Evolutionary conservation across 2,113 vertebrate species (phyloP), one percentile per base, ranked within the genome.

Genomic region (Rhagologus leucostigma): DNA sequence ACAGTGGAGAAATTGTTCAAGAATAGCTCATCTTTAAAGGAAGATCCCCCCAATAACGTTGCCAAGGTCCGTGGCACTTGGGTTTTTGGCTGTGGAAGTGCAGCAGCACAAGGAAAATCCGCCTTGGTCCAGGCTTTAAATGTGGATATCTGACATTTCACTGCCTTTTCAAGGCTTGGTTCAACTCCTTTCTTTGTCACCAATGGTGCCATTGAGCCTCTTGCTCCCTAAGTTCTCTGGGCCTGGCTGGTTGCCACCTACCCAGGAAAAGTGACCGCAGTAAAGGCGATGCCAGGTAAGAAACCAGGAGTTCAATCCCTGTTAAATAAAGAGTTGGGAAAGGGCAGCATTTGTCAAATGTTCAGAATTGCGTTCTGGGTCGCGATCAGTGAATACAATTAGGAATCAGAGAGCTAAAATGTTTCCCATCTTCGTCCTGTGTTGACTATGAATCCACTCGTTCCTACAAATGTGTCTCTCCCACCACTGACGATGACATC

Each of bases 1-100:
- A 98, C 97, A 98, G 95, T 96, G 95, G 97, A 13, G 91, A 97
- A 95, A 98, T 96, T 98, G 97, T 98, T 98, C 91, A 7, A 75
- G 93, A 95, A 91, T 83, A 97, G 96, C 93, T 94, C 97, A 95
- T 98, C 98, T 90, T 93, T 15, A 93, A 97, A 97, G 92, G 96
- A 97, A 96, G 95, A 90, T 89, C 90, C 89, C 93, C 87, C 96
- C 35, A 88, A 30, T 8, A 59, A 75, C 11, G 88, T 21, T 94
- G 97, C 95, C 97, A 96, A 95, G 93, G 89, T 94, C 97, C 11
- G 24, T 93, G 94, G 91, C 97, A 74, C 79, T 70, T 15, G 87
- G 84, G 35, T 20, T 95, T 56, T 33, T 67, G 92, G 93, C 90
- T 46, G 49, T 11, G 33, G 16, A 63, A 96, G 84, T 68, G 91